A percentile compares a stretch with the other conserved stretches of the same genome.
Conservation (phyloP, 2,113 vertebrate genomes). For the Oplegnathus fasciatus region DNA sequence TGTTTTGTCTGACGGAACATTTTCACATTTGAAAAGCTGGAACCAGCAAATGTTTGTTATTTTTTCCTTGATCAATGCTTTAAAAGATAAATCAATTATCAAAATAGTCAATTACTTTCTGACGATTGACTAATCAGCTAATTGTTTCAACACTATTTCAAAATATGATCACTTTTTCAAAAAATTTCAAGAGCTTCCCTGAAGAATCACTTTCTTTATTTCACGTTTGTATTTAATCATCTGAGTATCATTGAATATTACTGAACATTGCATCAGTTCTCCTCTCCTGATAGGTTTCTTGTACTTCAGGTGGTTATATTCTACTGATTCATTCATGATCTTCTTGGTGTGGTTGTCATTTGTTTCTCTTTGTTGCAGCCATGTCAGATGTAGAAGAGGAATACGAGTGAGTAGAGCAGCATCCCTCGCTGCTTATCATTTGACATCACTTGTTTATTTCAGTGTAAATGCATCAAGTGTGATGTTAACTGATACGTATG, state of each 20-base stretch:
- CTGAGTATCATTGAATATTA: too few species aligned
- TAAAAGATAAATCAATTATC: too few species aligned
- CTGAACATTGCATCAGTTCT: too few species aligned
- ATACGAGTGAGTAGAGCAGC: constrained; percentile 83
- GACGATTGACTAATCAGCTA: too few species aligned
- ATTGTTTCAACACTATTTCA: too few species aligned
- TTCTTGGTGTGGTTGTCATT: background rate
- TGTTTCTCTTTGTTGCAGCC: constrained; percentile 59
- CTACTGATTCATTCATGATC: background rate
- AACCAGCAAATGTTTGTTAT: too few species aligned
- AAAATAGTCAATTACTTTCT: too few species aligned
- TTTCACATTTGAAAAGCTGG: too few species aligned
- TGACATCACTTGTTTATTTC: background rate
- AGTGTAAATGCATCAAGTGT: background rate
- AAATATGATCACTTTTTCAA: too few species aligned
- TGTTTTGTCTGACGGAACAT: too few species aligned
- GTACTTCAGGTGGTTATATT: background rate
- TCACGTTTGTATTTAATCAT: background rate
- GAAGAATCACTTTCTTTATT: background rate
- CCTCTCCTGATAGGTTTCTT: background rate
- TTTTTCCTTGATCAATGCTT: too few species aligned
- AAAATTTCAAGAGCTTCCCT: background rate
- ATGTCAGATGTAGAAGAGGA: constrained; percentile 87
- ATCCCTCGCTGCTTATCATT: background rate
- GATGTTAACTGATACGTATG: background rate